These are phyloP conservation scores for Heteractis magnifica DNA, from an alignment of 92 coral and sea anemone species.

Conservation along the genomic window DNA sequence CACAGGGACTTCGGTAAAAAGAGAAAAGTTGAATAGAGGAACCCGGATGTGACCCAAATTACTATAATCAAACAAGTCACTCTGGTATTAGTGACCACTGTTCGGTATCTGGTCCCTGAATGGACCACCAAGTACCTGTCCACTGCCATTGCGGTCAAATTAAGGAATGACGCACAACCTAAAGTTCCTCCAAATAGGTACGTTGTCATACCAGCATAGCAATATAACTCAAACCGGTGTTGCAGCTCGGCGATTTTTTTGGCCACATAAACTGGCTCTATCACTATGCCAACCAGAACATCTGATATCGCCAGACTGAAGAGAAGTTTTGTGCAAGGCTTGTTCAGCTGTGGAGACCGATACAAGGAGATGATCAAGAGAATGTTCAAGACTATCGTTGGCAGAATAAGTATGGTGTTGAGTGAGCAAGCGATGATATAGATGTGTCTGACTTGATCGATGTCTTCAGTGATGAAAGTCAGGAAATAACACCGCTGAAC, in stretches of 20 bases:
- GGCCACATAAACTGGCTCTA: background rate
- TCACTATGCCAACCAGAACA: constrained; percentile 5
- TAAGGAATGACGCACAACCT: background rate
- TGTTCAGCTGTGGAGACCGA: no score
- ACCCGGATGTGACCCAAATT: background rate
- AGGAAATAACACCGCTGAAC: no score
- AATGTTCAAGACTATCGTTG: no score
- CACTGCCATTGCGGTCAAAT: background rate
- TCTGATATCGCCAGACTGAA: no score
- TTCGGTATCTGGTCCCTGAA: constrained; percentile 1
- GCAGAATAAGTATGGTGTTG: no score
- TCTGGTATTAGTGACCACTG: constrained; percentile 8
- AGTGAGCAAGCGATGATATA: no score
- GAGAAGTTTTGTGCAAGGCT: no score
- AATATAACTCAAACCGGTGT: background rate
- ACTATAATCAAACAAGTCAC: background rate
- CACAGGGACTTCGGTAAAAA: background rate
- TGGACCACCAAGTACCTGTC: constrained; percentile 20
- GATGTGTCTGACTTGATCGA: no score
- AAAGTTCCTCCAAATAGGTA: background rate
- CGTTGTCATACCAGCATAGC: background rate
- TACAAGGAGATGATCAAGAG: no score
- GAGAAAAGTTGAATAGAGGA: background rate
- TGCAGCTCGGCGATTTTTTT: constrained; percentile 15
- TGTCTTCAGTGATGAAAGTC: no score